A percentile compares a stretch with the other conserved stretches of the same genome.
phyloP scores from a whole-genome alignment of 2,113 vertebrate genomes.

The Takifugu bimaculatus region DNA sequence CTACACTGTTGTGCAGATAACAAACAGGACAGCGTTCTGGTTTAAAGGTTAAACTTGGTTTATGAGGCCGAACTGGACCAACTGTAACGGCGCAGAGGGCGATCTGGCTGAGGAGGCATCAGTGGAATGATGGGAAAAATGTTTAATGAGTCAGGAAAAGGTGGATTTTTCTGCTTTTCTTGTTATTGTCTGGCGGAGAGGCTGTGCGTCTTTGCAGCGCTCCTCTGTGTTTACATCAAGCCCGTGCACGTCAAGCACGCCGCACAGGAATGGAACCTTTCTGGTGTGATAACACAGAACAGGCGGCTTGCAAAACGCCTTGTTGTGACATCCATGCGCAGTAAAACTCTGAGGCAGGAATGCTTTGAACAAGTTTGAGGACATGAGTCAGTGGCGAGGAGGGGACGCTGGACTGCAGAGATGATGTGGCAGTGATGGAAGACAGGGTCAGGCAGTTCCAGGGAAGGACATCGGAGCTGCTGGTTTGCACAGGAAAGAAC shows the following conservation, averaged over 20 bases:
- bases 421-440: constrained; percentile 2
- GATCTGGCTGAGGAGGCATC: too few species aligned
- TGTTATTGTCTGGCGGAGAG: not conserved
- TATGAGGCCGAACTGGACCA: not conserved
- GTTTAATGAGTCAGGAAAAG: too few species aligned
- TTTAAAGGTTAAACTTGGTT: constrained; percentile 34
- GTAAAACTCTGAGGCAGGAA: not conserved
- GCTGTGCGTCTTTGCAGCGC: too few species aligned
- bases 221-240: not conserved
- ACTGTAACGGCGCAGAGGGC: not conserved
- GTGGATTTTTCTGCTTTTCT: too few species aligned
- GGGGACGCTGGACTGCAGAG: not conserved
- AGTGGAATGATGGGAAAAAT: too few species aligned
- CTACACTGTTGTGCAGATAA: constrained; percentile 29
- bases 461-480: constrained; percentile 16
- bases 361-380: not conserved
- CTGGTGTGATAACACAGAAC: too few species aligned
- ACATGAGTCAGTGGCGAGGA: constrained; percentile 22
- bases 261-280: too few species aligned
- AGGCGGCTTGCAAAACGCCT: too few species aligned
- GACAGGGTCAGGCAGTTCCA: constrained; percentile 11
- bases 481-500: not conserved
- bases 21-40: not conserved
- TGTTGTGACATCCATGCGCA: not conserved
- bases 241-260: too few species aligned